A percentile compares a stretch with the other conserved stretches of the same genome.
phyloP scores from a whole-genome alignment of 2,888 invertebrate species.

The Leistus spinibarbis region DNA sequence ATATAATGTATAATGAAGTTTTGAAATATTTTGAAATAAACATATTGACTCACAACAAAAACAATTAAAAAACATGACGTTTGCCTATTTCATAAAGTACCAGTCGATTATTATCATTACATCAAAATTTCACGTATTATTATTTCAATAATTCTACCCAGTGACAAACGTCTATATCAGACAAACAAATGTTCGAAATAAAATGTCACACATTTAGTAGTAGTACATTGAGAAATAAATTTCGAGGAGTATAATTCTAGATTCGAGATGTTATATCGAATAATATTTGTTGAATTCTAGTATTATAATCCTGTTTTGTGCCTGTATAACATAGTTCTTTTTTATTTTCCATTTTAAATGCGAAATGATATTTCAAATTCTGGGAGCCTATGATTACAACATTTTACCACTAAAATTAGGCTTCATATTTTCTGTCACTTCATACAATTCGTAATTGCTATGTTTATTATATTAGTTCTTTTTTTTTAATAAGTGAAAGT shows the following conservation, averaged over 20 bases:
- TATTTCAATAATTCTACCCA: conserved; percentile 11
- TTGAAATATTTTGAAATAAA: conserved; percentile 26
- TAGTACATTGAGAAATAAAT: conserved; percentile 18
- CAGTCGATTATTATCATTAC: conserved; percentile 15
- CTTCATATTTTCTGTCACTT: conserved; percentile 26
- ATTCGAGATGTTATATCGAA: neutral
- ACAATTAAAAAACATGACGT: conserved; percentile 13
- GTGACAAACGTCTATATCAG: conserved; percentile 32
- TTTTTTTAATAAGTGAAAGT: conserved; percentile 33
- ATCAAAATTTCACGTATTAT: conserved; percentile 15
- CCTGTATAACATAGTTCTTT: conserved; percentile 13
- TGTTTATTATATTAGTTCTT: conserved; percentile 37
- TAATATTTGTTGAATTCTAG: conserved; percentile 14
- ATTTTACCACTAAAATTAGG: conserved; percentile 35
- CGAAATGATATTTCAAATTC: conserved; percentile 18
- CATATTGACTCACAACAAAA: neutral
- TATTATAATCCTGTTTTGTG: conserved; percentile 29
- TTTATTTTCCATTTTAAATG: neutral
- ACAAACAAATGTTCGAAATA: conserved; percentile 19
- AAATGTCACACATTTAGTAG: conserved; percentile 17
- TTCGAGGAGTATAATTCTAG: neutral
- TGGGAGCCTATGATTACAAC: conserved; percentile 27
- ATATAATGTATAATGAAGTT: conserved; percentile 41
- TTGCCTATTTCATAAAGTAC: conserved; percentile 16
- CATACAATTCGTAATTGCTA: conserved; percentile 39